Evolutionary conservation across 2,113 vertebrate species (phyloP).

Genomic region (Peromyscus californicus): DNA sequence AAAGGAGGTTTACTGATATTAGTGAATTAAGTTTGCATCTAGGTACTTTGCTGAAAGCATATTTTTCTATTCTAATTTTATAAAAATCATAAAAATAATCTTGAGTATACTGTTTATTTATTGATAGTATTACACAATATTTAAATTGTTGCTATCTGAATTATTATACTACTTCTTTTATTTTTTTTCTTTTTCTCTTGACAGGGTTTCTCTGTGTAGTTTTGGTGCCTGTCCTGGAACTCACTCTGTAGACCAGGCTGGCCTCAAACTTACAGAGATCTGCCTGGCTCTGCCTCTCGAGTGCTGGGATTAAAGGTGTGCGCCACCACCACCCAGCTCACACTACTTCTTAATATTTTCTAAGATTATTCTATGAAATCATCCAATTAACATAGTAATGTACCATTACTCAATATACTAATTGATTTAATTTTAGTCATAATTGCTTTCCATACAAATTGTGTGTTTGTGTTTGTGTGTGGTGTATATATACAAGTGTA

Average conservation of each 20-base stretch:
- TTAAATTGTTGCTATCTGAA: not conserved
- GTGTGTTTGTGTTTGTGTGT: not conserved
- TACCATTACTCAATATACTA: not conserved
- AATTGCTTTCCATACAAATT: not conserved
- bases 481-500: not conserved
- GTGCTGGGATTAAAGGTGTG: no score
- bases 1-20: not conserved
- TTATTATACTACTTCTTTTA: not conserved
- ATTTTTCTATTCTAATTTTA: not conserved
- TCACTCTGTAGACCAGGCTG: no score
- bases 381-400: not conserved
- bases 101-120: not conserved
- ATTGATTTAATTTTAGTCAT: not conserved
- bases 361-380: not conserved
- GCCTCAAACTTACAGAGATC: no score
- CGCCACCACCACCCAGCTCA: no score
- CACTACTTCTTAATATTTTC: not conserved
- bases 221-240: no score
- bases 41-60: not conserved
- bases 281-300: no score
- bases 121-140: not conserved
- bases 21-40: not conserved
- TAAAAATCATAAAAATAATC: not conserved
- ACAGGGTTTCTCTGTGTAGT: no score
- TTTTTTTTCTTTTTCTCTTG: no score